Percentiles rank a stretch among this genome's conserved stretches.
Conservation (phyloP, 2,888 invertebrate species). For the Mamestra brassicae region DNA sequence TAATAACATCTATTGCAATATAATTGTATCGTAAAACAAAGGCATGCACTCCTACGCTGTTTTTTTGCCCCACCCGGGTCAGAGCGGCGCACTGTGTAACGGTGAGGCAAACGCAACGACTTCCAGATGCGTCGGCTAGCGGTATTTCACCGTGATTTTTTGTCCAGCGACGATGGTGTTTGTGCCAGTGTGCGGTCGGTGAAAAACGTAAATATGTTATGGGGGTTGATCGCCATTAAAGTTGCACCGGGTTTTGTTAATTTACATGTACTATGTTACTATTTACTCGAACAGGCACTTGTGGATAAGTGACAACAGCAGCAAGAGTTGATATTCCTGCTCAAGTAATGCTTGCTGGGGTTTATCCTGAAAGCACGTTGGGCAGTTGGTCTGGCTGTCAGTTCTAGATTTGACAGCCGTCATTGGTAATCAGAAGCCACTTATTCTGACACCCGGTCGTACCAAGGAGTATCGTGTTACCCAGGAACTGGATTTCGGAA, state of each 20-base stretch:
- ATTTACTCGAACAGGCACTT: too few relatives aligned
- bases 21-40: conserved; percentile 79
- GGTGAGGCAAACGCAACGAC: conserved; percentile 86
- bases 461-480: neutral
- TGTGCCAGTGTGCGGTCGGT: conserved; percentile 73
- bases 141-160: conserved; percentile 86
- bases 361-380: neutral
- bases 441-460: too few relatives aligned
- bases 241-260: neutral
- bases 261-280: neutral
- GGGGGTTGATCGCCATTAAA: conserved; percentile 36
- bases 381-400: neutral
- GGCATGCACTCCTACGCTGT: conserved; percentile 79
- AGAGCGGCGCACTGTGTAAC: conserved; percentile 78
- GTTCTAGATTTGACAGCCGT: neutral
- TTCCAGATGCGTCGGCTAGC: conserved; percentile 88
- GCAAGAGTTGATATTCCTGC: neutral
- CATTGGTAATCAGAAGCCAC: neutral
- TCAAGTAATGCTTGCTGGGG: neutral
- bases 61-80: conserved; percentile 79
- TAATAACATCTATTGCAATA: conserved; percentile 78
- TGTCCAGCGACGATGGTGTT: conserved; percentile 73
- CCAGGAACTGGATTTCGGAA: too few relatives aligned
- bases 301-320: neutral
- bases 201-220: conserved; percentile 69